Evolutionary conservation across 92 coral and sea anemone genomes (phyloP).

Genomic region (Desmophyllum pertusum): DNA sequence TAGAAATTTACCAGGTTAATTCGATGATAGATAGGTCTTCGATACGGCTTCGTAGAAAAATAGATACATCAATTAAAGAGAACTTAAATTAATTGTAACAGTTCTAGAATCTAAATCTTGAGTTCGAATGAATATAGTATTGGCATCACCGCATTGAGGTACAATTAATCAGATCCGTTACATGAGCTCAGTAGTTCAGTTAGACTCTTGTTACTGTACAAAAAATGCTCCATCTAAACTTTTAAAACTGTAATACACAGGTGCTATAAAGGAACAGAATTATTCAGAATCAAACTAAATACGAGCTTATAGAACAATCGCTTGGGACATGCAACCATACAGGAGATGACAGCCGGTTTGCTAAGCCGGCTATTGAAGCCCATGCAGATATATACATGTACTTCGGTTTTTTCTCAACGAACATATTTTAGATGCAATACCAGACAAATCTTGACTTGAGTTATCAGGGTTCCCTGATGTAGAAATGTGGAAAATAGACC

Average conservation of each 20-base stretch:
- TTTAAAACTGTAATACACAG: background rate
- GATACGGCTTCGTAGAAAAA: background rate
- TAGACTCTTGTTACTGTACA: background rate
- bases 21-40: background rate
- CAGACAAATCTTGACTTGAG: no score
- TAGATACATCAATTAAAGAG: background rate
- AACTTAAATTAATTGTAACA: background rate
- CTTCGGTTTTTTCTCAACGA: no score
- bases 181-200: background rate
- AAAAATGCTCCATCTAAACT: no score
- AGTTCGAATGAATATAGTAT: background rate
- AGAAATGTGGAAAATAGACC: no score
- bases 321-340: no score
- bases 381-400: no score
- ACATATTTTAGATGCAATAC: no score
- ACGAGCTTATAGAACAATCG: no score
- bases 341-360: no score
- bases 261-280: background rate
- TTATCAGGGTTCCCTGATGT: no score
- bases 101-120: background rate
- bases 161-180: background rate
- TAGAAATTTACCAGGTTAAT: background rate
- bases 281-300: background rate
- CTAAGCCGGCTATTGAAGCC: no score
- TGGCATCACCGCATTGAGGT: background rate